Base-by-base conservation (phyloP, 2,888 invertebrate genomes). In the Luperina testacea region DNA sequence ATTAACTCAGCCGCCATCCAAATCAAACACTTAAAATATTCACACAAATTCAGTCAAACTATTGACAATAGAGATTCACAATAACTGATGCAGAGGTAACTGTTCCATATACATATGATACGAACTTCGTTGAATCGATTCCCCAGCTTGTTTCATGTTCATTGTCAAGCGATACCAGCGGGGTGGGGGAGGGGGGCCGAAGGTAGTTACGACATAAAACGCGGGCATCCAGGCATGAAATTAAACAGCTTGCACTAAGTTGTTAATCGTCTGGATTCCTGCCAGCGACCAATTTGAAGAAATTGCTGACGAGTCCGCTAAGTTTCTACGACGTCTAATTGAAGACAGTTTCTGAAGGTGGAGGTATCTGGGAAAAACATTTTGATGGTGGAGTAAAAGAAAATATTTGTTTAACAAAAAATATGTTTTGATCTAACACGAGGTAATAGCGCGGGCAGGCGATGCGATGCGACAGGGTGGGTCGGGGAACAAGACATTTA, bases 211-310 rank as follows among this genome's bases (percentile, higher is more conserved):
- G 75, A 83, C 85, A 90, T 89, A 88, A 91, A 92, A 89, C 88
- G 89, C 81, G 89, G 85, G 93, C 92, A 91, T 90, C 92, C 92
- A 93, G 92, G 94, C 94, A 93, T 94, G 94, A 95, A 96, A 96
- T 96, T 94, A 95, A 95, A 95, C 94, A 94, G 93, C 94, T 93
- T 93, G 94, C 94, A 94, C 92, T 93, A 95, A 95, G 90, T 94
- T 95, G 94, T 94, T 95, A 95, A 95, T 95, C 93, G 94, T 81
- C 93, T 95, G 95, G 95, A 93, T 90, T 90, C 81, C 82, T 89
- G 95, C 95, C 96, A 96, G 92, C 86, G 88, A 90, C 90, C 94
- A 94, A 94, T 95, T 95, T 94, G 91, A 93, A 94, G 93, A 93
- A 94, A 94, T 93, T 92, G 94, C 94, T 94, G 94, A 94, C 92